Conservation (phyloP, 1,140 invertebrate species). For the Ephestia elutella region DNA sequence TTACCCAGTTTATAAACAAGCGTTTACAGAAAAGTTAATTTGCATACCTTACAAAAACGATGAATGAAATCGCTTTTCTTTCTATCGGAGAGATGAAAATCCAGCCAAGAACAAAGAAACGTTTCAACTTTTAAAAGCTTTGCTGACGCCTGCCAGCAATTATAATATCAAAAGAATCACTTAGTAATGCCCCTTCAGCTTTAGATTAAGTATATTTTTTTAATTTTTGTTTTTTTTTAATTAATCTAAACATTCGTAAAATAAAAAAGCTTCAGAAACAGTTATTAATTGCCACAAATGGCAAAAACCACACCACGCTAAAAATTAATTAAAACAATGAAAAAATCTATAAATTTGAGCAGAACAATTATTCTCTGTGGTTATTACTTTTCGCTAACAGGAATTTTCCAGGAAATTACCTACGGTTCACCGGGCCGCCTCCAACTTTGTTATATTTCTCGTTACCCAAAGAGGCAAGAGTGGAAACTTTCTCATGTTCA, state of each 20-base stretch:
- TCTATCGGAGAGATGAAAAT: constrained; percentile 19
- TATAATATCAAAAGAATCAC: constrained; percentile 31
- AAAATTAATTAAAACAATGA: background rate
- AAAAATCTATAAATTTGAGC: background rate
- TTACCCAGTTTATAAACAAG: background rate
- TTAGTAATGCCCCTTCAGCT: background rate
- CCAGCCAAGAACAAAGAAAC: constrained; percentile 24
- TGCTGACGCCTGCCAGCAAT: constrained; percentile 28
- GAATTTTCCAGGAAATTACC: constrained; percentile 20
- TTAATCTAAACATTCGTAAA: background rate
- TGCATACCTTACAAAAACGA: constrained; percentile 3
- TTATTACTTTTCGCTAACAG: constrained; percentile 9
- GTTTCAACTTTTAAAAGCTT: constrained; percentile 29
- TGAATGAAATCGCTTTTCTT: constrained; percentile 12
- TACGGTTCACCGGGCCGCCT: constrained; percentile 19
- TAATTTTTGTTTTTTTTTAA: background rate
- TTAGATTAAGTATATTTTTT: constrained; percentile 4
- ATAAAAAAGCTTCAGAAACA: no score
- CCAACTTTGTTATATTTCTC: constrained; percentile 26
- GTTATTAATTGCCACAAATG: no score
- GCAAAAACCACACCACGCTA: no score
- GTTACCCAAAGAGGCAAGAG: constrained; percentile 19
- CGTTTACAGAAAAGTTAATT: constrained; percentile 7
- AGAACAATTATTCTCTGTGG: background rate
- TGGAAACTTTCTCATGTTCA: constrained; percentile 24